Evolutionary conservation across 2,888 invertebrate genomes (phyloP), one percentile per base, ranked within the genome.

Genomic region (Melanostoma mellinum): DNA sequence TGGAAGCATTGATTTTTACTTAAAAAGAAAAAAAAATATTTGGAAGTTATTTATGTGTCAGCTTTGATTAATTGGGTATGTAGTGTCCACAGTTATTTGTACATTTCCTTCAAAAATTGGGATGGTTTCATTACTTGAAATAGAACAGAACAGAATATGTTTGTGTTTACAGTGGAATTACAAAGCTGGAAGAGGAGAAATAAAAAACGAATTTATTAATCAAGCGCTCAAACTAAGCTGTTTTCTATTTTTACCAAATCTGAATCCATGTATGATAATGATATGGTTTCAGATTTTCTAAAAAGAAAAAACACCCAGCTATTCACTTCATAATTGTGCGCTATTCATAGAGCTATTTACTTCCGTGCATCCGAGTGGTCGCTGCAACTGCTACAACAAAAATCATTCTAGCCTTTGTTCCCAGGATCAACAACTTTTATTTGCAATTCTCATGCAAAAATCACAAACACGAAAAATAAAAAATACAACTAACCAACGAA

Each of bases 401-500:
- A 68, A 68, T 32, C 52, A n/a, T 58, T 20, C n/a, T 20, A 9
- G 44, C 8, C 20, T 55, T 53, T 61, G 33, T 38, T 48, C 20
- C 33, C 48, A 40, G 40, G 61, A 76, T 53, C 75, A 69, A 68
- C 60, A 68, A 76, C 69, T 76, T 76, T 76, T 69, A 69, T 63
- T 76, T 63, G 55, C 69, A 61, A 46, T 61, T 44, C 44, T 55
- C 68, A 68, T 69, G 69, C 46, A 46, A 55, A 75, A 61, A 61
- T 72, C 72, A 61, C 52, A 33, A 60, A 20, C 60, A 8, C 52
- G 44, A 9, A 44, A n/a, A 40, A 71, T 9, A 33, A 3, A 67
- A 32, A 60, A 42, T 10, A 6, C n/a, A 58, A 68, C 65, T 35
- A 60, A 56, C 58, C 58, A 52, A 68, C 52, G 35, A 36, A 50